These are phyloP conservation scores for Diadumene lineata DNA, from an alignment of 92 coral and sea anemone genomes.

Conservation along the genomic window DNA sequence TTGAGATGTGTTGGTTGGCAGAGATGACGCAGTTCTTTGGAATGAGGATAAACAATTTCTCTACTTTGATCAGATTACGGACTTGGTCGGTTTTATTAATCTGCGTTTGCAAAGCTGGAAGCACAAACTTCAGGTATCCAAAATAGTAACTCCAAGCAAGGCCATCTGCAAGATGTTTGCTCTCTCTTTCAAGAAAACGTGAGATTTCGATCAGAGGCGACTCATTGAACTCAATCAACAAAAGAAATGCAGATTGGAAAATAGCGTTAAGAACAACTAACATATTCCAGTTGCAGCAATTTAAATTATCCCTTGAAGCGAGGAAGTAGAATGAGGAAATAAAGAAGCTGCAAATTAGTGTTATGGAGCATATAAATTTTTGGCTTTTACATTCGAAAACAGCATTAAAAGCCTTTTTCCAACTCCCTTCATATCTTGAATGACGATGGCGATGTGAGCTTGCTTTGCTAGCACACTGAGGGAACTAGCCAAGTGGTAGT, in stretches of 20 bases:
- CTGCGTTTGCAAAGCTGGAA: slow-evolving; percentile 48
- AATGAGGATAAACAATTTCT: background rate
- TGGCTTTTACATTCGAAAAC: slow-evolving; percentile 52
- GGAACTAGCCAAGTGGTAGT: no score
- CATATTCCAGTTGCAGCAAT: background rate
- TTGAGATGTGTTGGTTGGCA: background rate
- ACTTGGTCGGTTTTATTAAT: slow-evolving; percentile 1
- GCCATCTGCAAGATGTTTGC: slow-evolving; percentile 86
- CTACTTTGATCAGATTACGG: background rate
- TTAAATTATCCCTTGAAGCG: slow-evolving; percentile 2
- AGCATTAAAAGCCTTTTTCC: slow-evolving; percentile 39
- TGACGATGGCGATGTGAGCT: slow-evolving; percentile 59
- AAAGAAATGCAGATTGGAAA: slow-evolving; percentile 39
- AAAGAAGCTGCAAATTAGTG: background rate
- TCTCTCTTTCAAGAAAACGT: slow-evolving; percentile 68
- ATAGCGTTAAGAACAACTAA: slow-evolving; percentile 48
- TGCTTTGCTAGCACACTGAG: no score
- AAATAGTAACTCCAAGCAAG: slow-evolving; percentile 91
- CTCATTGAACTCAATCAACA: slow-evolving; percentile 61
- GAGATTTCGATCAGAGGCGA: slow-evolving; percentile 71
- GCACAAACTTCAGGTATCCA: slow-evolving; percentile 79
- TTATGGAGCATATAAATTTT: slow-evolving; percentile 2
- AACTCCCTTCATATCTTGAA: slow-evolving; percentile 72
- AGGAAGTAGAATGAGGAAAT: slow-evolving; percentile 8
- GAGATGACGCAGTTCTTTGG: background rate